Evolutionary conservation across 2,113 vertebrate genomes (phyloP), one percentile per base, ranked within the genome.

Genomic region (Gallinago paraguaiae): DNA sequence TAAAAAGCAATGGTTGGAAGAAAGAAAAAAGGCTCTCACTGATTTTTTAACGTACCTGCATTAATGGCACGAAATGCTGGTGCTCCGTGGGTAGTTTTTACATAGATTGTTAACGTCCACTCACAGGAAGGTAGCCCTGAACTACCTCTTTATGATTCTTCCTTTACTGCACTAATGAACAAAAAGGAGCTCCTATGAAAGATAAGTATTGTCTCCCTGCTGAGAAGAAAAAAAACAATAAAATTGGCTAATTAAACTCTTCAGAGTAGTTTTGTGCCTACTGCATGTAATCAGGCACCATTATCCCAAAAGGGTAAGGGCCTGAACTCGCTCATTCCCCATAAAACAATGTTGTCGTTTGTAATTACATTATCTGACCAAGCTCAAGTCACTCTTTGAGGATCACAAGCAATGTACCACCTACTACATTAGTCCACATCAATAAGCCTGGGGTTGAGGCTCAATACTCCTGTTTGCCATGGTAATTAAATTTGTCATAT

Each of bases 1-100:
- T 92, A 96, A 96, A 93, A 89, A 93, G 72, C 86, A 93, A 84
- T 86, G 65, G 65, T 60, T 96, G 35, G 92, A 93, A 91, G 88
- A 93, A 93, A 83, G 30, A 54, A 92, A 69, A 90, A 88, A 71
- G 84, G 22, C 82, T 97, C 71, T 92, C n/a, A 45, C 35, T 86
- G 31, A 15, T 93, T 88, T 92, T 39, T 84, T 93, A 45, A 70
- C 31, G 28, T 68, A 63, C 30, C 24, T 74, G 39, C 53, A 81
- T 67, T 59, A 90, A 82, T 13, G 17, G 17, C n/a, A 41, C 39
- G 46, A 82, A 75, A 92, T 35, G 20, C 48, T 78, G 64, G 30
- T 70, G 78, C 53, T 84, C 59, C 78, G 25, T 9, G 30, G 9
- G 20, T 71, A 28, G 46, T 20, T 91, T 89, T 92, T 77, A 11